Conservation (phyloP, 2,888 invertebrate species). For the Dexiosoma caninum region DNA sequence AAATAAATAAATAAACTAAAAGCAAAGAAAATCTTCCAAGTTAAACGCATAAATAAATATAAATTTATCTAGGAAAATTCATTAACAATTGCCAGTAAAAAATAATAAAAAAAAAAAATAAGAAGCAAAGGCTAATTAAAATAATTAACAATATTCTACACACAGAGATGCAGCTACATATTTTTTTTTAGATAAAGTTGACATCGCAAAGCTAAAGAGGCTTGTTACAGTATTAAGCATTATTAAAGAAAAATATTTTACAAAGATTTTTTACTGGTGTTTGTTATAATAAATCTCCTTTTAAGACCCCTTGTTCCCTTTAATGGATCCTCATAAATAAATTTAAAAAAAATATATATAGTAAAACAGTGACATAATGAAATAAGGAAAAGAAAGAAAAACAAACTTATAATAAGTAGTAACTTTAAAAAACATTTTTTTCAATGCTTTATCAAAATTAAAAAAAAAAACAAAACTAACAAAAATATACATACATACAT, state of each 20-base stretch:
- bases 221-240: slow-evolving; percentile 62
- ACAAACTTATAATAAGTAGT: slow-evolving; percentile 53
- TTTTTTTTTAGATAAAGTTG: slow-evolving; percentile 31
- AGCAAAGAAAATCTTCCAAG: slow-evolving; percentile 61
- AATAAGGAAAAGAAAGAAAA: slow-evolving; percentile 47
- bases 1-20: slow-evolving; percentile 49
- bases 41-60: slow-evolving; percentile 54
- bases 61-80: slow-evolving; percentile 22
- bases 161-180: slow-evolving; percentile 17
- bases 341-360: slow-evolving; percentile 25
- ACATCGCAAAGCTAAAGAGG: slow-evolving; percentile 58
- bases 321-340: slow-evolving; percentile 39
- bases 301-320: slow-evolving; percentile 40
- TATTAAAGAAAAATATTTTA: slow-evolving; percentile 27
- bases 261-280: slow-evolving; percentile 51
- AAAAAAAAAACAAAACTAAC: slow-evolving; percentile 8
- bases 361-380: slow-evolving; percentile 45
- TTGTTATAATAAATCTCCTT: slow-evolving; percentile 48
- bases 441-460: slow-evolving; percentile 50
- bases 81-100: slow-evolving; percentile 61
- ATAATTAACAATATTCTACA: slow-evolving; percentile 30
- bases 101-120: slow-evolving; percentile 6
- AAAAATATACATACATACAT: background rate
- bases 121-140: slow-evolving; percentile 22
- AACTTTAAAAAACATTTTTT: slow-evolving; percentile 51